Conservation (phyloP, 2,797 vertebrate species). For the Parauchenoglanis ngamensis region DNA sequence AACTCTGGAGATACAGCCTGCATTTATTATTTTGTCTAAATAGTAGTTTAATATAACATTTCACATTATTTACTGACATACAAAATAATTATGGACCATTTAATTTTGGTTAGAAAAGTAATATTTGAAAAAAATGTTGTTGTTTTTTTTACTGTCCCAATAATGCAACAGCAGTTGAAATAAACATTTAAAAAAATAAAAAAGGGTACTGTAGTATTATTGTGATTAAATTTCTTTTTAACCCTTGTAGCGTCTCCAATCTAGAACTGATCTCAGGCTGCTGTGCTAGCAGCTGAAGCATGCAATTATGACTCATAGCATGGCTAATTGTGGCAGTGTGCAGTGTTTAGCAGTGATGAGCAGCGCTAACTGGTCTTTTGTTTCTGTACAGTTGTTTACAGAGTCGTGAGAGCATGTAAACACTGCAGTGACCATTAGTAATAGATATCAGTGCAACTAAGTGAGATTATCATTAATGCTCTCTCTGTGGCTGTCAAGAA, state of each 20-base stretch:
- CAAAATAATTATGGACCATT: neutral
- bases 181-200: neutral
- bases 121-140: neutral
- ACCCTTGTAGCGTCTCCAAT: neutral
- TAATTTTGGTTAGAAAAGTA: neutral
- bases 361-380: slow-evolving; percentile 38
- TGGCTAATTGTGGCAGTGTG: slow-evolving; percentile 40
- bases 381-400: slow-evolving; percentile 41
- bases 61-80: neutral
- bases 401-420: slow-evolving; percentile 33
- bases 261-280: neutral
- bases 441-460: slow-evolving; percentile 31
- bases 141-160: neutral
- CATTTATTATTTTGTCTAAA: neutral
- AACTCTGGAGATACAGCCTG: neutral
- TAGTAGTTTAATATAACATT: neutral
- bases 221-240: slow-evolving; percentile 3
- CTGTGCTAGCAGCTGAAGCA: slow-evolving; percentile 37
- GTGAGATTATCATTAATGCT: slow-evolving; percentile 42
- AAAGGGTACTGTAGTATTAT: neutral
- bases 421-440: slow-evolving; percentile 32
- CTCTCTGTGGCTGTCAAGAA: slow-evolving; percentile 30
- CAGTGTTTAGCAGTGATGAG: slow-evolving; percentile 46
- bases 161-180: neutral
- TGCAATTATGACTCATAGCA: slow-evolving; percentile 44